Conservation (phyloP, 2,888 invertebrate genomes). For the Apodemia mormo region DNA sequence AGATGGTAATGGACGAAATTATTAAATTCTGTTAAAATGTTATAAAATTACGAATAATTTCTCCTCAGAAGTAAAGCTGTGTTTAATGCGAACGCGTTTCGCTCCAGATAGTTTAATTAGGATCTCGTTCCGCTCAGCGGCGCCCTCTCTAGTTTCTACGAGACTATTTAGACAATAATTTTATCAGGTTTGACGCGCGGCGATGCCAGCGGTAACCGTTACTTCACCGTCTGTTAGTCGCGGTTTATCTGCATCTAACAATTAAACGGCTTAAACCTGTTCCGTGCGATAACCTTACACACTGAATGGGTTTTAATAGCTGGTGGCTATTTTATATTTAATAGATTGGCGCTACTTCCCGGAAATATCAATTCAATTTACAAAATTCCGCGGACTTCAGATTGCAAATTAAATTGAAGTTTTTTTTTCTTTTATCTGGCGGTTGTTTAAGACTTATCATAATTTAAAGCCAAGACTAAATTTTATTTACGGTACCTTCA, state of each 20-base stretch:
- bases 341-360: no score
- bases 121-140: constrained; percentile 69
- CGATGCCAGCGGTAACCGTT: constrained; percentile 37
- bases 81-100: constrained; percentile 60
- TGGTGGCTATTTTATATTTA: no score
- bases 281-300: constrained; percentile 11
- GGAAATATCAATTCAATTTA: no score
- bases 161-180: constrained; percentile 60
- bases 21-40: constrained; percentile 25
- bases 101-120: constrained; percentile 78
- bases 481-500: no score
- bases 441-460: no score
- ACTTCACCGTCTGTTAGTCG: constrained; percentile 31
- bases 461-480: no score
- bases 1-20: constrained; percentile 21
- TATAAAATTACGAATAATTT: constrained; percentile 43
- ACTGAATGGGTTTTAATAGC: background rate
- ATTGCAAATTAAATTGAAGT: no score
- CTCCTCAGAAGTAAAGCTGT: constrained; percentile 49
- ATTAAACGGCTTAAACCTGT: constrained; percentile 25
- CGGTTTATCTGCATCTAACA: constrained; percentile 28
- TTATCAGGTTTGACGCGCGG: constrained; percentile 53
- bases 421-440: no score
- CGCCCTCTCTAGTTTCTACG: constrained; percentile 66
- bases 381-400: no score